Evolutionary conservation across 2,888 invertebrate genomes (phyloP).

Genomic region (Callyntrura sp.): DNA sequence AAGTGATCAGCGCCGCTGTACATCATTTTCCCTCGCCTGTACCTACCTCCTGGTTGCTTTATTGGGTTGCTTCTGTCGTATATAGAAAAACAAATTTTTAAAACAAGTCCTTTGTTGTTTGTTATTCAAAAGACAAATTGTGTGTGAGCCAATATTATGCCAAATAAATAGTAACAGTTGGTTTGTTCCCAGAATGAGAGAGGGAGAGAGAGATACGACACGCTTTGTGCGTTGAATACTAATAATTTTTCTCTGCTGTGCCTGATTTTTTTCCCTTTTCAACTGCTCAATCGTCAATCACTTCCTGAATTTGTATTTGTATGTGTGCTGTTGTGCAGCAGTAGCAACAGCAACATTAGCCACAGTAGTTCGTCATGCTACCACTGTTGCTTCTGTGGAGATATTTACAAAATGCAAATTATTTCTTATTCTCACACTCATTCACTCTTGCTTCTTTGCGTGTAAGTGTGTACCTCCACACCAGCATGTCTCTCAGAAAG

Average conservation of each 20-base stretch:
- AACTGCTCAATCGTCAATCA: constrained; percentile 60
- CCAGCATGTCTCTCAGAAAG: too few relatives aligned
- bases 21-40: too few relatives aligned
- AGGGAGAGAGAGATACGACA: constrained; percentile 52
- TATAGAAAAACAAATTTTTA: too few relatives aligned
- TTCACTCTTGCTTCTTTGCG: too few relatives aligned
- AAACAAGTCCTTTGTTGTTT: constrained; percentile 46
- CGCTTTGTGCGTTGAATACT: constrained; percentile 74
- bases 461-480: too few relatives aligned
- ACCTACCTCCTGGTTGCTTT: neutral
- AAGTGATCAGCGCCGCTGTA: too few relatives aligned
- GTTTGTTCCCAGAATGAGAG: neutral
- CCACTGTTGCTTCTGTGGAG: too few relatives aligned
- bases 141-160: neutral
- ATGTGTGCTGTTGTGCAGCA: too few relatives aligned
- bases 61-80: neutral
- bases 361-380: too few relatives aligned
- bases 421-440: too few relatives aligned
- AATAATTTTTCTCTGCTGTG: constrained; percentile 32
- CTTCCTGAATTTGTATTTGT: constrained; percentile 70
- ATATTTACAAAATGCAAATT: too few relatives aligned
- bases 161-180: neutral
- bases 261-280: constrained; percentile 24
- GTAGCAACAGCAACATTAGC: neutral
- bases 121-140: neutral